Base-by-base conservation (phyloP, 2,113 vertebrate genomes). In the Oxygymnocypris stewartii region DNA sequence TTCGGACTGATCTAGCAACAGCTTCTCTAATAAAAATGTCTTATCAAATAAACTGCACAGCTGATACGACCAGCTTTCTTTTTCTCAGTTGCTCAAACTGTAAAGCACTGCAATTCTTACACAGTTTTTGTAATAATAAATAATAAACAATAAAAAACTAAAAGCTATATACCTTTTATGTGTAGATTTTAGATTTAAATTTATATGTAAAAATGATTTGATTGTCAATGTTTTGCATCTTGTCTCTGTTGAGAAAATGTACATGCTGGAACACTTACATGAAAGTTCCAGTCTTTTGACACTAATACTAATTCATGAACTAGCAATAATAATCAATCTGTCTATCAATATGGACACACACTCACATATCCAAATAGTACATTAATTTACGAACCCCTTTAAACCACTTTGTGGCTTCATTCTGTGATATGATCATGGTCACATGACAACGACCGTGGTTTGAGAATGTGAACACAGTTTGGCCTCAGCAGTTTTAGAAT, bases 321-420 rank as follows among this genome's bases (percentile, higher is more conserved):
- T 54, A 23, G 9, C 8, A 23, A n/a, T 9, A 59, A 11, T 11
- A 11, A 11, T 54, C 49, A 18, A 0, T 54, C 51, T 54, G 47
- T 54, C 14, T 59, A 9, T 23, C 23, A n/a, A n/a, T n/a, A 61
- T 61, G 57, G 57, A 59, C 57, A 59, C 18, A 57, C 20, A 23
- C 8, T 59, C 57, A n/a, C 57, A 59, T 9, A 59, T 49, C 0
- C 47, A 54, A 10, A 31, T 31, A 51, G n/a, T 3, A 6, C n/a
- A 47, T 28, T 63, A 18, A 47, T 82, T 40, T 31, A 16, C 2
- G 8, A 31, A 44, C 61, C 79, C n/a, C 57, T 44, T 44, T 67
- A 82, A 80, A 67, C 40, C 37, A 54, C 61, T 28, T 14, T 67
- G 79, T 47, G 78, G 78, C 35, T 63, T 63, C 37, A 37, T 61